Base-by-base conservation (phyloP, 2,888 invertebrate species). In the Eupelmus urozonus region DNA sequence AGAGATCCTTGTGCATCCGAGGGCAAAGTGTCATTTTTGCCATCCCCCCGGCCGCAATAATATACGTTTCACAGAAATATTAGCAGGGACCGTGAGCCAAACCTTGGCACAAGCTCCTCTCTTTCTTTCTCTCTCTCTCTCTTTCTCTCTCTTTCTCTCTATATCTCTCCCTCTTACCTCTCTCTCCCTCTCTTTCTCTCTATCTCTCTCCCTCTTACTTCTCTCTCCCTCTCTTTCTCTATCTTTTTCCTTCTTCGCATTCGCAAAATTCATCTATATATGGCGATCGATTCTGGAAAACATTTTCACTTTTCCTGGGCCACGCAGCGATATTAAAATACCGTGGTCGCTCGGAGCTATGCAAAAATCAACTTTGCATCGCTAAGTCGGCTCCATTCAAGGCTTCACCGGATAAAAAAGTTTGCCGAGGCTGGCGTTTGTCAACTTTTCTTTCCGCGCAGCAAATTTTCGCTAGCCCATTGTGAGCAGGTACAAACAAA, bases 201-300 rank as follows among this genome's bases (percentile, higher is more conserved):
- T 27, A 0, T 4, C 65, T 13, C 13, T 29, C 11, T 23, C 23
- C 16, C 27, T n/a, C 29, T 34, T 34, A 34, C 34, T 34, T 0
- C 53, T 29, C 66, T 51, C 29, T 66, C 45, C 25, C 25, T 49
- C 45, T 23, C 45, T 16, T 16, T 25, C 1, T 16, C 25, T 25
- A 0, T 1, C 63, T 23, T 11, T 25, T 16, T 18, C 29, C 13
- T 20, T 16, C 27, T n/a, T 27, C 7, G 7, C 29, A n/a, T n/a
- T 40, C 66, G 66, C 49, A 59, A 74, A 65, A 74, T 74, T 69
- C 62, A 76, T n/a, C n/a, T n/a, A n/a, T n/a, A n/a, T 69, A 67
- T 49, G 55, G 25, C 49, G 57, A 65, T 71, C 70, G 76, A 71
- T 65, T 49, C 23, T 34, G 51, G 16, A 49, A 59, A 70, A 20